Conservation (phyloP, 2,888 invertebrate species). For the Cylloceria caligata region DNA sequence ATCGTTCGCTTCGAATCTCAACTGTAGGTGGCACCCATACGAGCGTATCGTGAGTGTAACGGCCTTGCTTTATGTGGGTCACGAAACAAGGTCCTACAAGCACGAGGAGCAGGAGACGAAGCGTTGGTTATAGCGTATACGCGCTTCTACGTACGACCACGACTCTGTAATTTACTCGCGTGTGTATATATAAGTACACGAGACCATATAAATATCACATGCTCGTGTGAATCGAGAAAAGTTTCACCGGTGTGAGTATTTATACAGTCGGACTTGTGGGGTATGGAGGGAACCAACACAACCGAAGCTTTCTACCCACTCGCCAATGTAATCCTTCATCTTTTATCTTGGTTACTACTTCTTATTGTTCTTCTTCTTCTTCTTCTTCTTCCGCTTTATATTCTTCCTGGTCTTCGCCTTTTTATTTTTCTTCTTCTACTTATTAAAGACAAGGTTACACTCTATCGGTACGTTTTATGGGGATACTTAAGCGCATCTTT, state of each 20-base stretch:
- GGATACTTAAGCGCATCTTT: not conserved
- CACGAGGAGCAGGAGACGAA: constrained; percentile 73
- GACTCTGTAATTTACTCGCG: not conserved
- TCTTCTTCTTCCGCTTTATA: constrained; percentile 4
- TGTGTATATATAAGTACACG: not conserved
- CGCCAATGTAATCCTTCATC: constrained; percentile 31
- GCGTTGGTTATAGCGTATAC: constrained; percentile 9
- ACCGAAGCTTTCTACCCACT: constrained; percentile 41
- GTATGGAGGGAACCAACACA: constrained; percentile 22
- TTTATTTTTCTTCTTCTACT: not conserved
- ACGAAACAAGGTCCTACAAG: constrained; percentile 84
- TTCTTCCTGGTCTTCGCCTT: constrained; percentile 20
- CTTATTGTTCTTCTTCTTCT: too few species aligned
- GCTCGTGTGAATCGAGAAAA: constrained; percentile 38
- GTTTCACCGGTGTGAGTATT: constrained; percentile 25
- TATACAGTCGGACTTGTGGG: constrained; percentile 7
- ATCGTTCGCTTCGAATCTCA: constrained; percentile 67
- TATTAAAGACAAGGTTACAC: not conserved
- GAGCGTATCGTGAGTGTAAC: constrained; percentile 81
- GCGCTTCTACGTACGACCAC: not conserved
- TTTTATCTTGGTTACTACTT: not conserved
- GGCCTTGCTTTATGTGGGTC: constrained; percentile 84
- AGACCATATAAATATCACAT: not conserved
- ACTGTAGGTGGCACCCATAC: constrained; percentile 73
- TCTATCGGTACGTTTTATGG: constrained; percentile 7